phyloP scores from a whole-genome alignment of 2,888 invertebrate species.

The Acronicta alni region DNA sequence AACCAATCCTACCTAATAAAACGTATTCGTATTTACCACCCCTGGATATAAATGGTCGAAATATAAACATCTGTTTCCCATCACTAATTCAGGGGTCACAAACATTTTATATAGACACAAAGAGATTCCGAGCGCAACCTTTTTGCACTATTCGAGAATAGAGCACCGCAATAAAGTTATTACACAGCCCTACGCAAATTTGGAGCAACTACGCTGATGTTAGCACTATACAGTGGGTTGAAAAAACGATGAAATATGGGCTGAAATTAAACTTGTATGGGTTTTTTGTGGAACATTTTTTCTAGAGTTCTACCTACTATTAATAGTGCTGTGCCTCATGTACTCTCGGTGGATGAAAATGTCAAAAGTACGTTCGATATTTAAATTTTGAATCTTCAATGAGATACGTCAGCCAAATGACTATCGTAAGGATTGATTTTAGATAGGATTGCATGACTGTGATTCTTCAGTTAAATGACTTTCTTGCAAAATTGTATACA shows the following conservation, averaged over 20 bases:
- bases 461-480: no score
- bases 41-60: not conserved
- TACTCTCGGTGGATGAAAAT: not conserved
- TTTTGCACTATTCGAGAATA: slow-evolving; percentile 49
- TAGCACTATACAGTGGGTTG: slow-evolving; percentile 45
- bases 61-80: slow-evolving; percentile 16
- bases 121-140: slow-evolving; percentile 41
- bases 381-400: no score
- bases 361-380: not conserved
- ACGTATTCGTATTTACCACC: not conserved
- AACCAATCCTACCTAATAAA: not conserved
- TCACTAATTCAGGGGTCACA: slow-evolving; percentile 45
- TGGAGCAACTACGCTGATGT: slow-evolving; percentile 28
- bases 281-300: slow-evolving; percentile 38
- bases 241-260: slow-evolving; percentile 44
- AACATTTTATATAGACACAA: slow-evolving; percentile 44
- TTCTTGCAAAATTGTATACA: no score
- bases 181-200: slow-evolving; percentile 42
- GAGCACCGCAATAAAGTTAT: slow-evolving; percentile 52
- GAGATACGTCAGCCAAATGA: no score
- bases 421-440: no score
- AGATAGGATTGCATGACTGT: no score
- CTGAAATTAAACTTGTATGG: slow-evolving; percentile 37
- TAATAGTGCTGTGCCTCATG: slow-evolving; percentile 12
- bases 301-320: not conserved